Conservation (phyloP, 2,888 invertebrate genomes). For the Nasonovia ribisnigri region DNA sequence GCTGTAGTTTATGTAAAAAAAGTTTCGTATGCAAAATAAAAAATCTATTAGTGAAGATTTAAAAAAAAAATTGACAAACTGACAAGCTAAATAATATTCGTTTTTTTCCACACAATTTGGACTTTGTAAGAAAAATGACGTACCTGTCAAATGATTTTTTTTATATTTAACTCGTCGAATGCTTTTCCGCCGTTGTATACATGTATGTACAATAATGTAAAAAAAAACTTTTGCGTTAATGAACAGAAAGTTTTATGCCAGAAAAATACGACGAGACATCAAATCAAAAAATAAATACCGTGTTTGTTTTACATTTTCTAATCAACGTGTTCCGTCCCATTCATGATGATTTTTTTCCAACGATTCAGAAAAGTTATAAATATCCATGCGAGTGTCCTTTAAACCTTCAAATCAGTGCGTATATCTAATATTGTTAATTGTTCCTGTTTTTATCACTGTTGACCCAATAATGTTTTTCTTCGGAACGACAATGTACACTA, state of each 20-base stretch:
- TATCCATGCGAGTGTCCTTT: not conserved
- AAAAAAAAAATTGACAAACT: not conserved
- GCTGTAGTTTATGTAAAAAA: not conserved
- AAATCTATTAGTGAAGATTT: not conserved
- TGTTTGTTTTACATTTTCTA: slow-evolving; percentile 36
- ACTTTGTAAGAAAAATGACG: slow-evolving; percentile 30
- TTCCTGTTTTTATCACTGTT: not conserved
- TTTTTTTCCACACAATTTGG: slow-evolving; percentile 1
- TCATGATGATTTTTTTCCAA: not conserved
- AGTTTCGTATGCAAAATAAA: not conserved
- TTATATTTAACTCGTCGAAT: not conserved
- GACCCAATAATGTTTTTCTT: not conserved
- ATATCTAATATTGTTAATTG: not conserved
- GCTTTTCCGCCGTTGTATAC: not conserved
- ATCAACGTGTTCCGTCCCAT: not conserved
- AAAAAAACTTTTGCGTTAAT: slow-evolving; percentile 48
- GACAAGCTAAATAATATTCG: not conserved
- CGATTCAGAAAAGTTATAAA: not conserved
- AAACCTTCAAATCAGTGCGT: not conserved
- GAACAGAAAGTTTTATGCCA: slow-evolving; percentile 33
- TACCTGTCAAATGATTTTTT: slow-evolving; percentile 3
- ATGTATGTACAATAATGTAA: not conserved
- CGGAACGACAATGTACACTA: slow-evolving; percentile 14
- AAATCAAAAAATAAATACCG: slow-evolving; percentile 25
- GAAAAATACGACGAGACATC: slow-evolving; percentile 26